Conservation (phyloP, 2,113 vertebrate genomes). For the Vulpes lagopus region DNA sequence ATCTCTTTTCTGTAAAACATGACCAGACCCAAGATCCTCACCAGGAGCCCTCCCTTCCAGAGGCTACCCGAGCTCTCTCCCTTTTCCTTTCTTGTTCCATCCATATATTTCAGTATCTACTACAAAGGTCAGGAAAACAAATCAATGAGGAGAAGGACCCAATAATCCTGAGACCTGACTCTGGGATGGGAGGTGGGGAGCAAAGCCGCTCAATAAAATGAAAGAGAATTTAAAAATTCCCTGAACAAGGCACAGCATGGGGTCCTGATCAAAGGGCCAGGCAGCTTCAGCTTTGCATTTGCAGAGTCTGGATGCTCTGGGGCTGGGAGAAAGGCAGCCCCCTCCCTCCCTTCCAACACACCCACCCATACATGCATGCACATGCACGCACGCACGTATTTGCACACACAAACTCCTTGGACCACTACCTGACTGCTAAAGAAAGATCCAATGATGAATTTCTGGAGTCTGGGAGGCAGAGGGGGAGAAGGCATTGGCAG, state of each 20-base stretch:
- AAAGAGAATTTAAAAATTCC: conserved; percentile 84
- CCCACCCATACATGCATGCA: fast-evolving
- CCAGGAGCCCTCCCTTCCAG: neutral
- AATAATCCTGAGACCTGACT: conserved; percentile 79
- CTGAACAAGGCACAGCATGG: conserved; percentile 76
- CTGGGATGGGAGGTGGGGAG: conserved; percentile 50
- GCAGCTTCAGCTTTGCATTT: conserved; percentile 42
- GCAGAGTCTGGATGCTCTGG: neutral
- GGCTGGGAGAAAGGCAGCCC: neutral
- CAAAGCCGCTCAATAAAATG: conserved; percentile 70
- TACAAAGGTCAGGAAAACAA: conserved; percentile 86
- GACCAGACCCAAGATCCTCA: neutral
- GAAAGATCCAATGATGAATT: neutral
- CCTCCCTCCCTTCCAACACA: neutral
- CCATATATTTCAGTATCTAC: conserved; percentile 80
- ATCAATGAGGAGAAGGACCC: conserved; percentile 83
- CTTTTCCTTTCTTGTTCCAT: conserved; percentile 61
- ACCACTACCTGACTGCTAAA: neutral
- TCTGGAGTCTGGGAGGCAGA: neutral
- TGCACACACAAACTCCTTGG: neutral
- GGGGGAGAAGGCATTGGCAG: neutral
- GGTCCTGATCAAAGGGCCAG: conserved; percentile 77
- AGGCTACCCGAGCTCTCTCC: neutral
- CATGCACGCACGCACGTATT: no score
- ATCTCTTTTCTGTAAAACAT: conserved; percentile 68